Evolutionary conservation across 2,797 vertebrate genomes (phyloP).

Genomic region (Valencia hispanica): DNA sequence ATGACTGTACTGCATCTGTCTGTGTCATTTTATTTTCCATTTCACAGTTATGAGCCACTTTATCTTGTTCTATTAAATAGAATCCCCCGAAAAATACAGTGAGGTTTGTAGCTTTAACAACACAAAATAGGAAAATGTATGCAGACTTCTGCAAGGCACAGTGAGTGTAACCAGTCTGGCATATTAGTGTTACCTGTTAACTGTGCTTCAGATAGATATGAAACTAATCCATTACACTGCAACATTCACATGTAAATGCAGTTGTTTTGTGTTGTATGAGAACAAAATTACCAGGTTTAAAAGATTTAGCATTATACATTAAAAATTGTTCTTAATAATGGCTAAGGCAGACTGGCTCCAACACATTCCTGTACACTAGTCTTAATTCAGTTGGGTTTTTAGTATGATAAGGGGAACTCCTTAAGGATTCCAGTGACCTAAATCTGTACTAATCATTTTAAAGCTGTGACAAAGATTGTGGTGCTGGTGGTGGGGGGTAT

Average conservation of each 20-base stretch:
- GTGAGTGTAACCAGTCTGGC: neutral
- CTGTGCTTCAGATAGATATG: conserved; percentile 14
- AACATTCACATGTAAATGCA: conserved; percentile 43
- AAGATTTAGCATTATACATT: neutral
- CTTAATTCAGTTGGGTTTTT: neutral
- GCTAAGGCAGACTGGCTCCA: neutral
- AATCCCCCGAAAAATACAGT: neutral
- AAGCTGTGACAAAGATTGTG: conserved; percentile 64
- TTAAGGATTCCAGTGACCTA: conserved; percentile 67
- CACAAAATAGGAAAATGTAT: neutral
- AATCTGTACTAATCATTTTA: conserved; percentile 76
- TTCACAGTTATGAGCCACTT: neutral
- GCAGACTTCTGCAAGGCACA: neutral
- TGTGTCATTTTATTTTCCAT: too few relatives aligned
- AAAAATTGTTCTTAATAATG: neutral
- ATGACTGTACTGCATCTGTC: too few relatives aligned
- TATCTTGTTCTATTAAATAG: neutral
- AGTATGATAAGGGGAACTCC: conserved; percentile 40
- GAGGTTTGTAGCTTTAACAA: neutral
- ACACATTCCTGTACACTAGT: neutral
- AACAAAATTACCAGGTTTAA: neutral
- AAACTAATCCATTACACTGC: conserved; percentile 49
- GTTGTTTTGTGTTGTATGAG: neutral
- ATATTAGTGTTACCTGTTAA: neutral
- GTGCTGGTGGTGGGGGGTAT: conserved; percentile 31